phyloP scores from a whole-genome alignment of 1,140 invertebrate genomes.

The Drosophila suzukii region DNA sequence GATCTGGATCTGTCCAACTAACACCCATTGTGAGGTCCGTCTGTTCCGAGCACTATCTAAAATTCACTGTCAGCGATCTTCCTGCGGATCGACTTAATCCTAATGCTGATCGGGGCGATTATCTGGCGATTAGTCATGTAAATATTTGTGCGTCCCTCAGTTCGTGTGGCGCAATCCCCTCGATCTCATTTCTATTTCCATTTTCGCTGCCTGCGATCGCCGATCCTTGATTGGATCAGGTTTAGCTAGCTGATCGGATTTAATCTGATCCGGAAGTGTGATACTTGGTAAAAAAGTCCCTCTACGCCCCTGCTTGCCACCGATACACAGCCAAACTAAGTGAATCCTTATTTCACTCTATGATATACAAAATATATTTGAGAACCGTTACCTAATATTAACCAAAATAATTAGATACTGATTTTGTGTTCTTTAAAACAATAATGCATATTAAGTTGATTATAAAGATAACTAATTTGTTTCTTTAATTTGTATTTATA shows the following conservation, averaged over 20 bases:
- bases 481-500: too few species aligned
- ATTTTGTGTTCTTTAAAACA: too few species aligned
- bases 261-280: slow-evolving; percentile 39
- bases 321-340: too few species aligned
- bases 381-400: too few species aligned
- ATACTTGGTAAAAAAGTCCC: slow-evolving; percentile 1
- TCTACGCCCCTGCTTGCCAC: too few species aligned
- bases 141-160: slow-evolving; percentile 34
- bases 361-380: too few species aligned
- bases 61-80: slow-evolving; percentile 19
- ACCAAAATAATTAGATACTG: too few species aligned
- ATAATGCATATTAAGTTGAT: too few species aligned
- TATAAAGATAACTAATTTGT: too few species aligned
- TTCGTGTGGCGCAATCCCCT: slow-evolving; percentile 34
- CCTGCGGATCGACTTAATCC: slow-evolving; percentile 28
- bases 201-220: slow-evolving; percentile 22
- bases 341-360: too few species aligned
- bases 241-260: slow-evolving; percentile 17
- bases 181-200: slow-evolving; percentile 14
- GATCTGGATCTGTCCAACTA: slow-evolving; percentile 36
- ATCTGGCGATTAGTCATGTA: slow-evolving; percentile 45
- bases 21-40: slow-evolving; percentile 34
- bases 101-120: slow-evolving; percentile 49
- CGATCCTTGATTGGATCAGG: slow-evolving; percentile 44
- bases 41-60: slow-evolving; percentile 12